These are phyloP conservation scores for Galeruca laticollis DNA, from an alignment of 2,888 invertebrate species.

Conservation along the genomic window DNA sequence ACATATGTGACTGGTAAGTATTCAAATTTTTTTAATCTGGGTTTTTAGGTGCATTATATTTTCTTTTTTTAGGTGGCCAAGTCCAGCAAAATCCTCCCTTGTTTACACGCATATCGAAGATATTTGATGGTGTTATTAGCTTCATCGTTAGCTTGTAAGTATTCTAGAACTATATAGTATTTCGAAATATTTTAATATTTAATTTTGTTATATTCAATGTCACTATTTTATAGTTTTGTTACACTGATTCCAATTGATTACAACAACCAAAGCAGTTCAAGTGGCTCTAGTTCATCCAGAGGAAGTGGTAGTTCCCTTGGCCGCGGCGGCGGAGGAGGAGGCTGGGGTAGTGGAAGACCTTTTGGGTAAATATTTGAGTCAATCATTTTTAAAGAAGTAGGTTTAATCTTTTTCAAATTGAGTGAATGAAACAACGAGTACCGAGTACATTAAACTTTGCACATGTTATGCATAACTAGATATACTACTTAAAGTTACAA, in stretches of 20 bases:
- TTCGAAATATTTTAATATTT: too few relatives aligned
- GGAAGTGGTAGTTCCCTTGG: constrained; percentile 50
- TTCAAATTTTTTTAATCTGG: constrained; percentile 13
- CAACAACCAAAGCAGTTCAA: constrained; percentile 43
- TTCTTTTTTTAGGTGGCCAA: constrained; percentile 69
- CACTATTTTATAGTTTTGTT: constrained; percentile 55
- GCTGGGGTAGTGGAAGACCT: constrained; percentile 37
- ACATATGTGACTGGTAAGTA: constrained; percentile 50
- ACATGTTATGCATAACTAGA: too few relatives aligned
- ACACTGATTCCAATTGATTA: constrained; percentile 57
- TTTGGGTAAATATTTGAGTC: constrained; percentile 27
- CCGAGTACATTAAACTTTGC: too few relatives aligned
- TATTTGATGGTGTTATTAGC: constrained; percentile 70
- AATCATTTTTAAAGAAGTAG: neutral
- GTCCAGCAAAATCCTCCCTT: constrained; percentile 68
- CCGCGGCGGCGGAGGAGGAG: constrained; percentile 49
- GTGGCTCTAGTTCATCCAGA: constrained; percentile 47
- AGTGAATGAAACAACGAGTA: too few relatives aligned
- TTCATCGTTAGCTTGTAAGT: constrained; percentile 73
- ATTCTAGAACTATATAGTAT: constrained; percentile 8
- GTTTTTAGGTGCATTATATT: neutral
- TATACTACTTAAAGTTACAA: too few relatives aligned
- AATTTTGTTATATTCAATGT: constrained; percentile 10
- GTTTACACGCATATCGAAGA: constrained; percentile 66
- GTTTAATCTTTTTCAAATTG: too few relatives aligned